Percentiles rank a stretch among this genome's conserved stretches.
Evolutionary conservation across 92 coral and sea anemone genomes (phyloP).

Genomic region (Palythoa heliodiscus): DNA sequence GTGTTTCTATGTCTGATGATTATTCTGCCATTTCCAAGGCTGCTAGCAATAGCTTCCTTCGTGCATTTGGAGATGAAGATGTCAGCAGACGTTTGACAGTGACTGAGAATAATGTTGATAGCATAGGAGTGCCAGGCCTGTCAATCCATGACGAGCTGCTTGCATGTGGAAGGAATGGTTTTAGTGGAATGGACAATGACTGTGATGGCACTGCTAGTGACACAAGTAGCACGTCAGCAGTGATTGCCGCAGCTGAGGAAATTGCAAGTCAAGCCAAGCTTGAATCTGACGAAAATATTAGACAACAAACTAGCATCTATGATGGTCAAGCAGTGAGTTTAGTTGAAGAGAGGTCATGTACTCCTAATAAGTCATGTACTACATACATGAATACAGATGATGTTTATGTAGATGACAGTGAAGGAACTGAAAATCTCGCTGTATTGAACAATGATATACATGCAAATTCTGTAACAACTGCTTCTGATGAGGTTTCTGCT

Average conservation of each 20-base stretch:
- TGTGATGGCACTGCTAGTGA: constrained; percentile 46
- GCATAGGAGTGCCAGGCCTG: constrained; percentile 1
- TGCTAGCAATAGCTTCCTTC: neutral
- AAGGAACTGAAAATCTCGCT: neutral
- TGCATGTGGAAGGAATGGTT: constrained; percentile 23
- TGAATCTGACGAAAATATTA: neutral
- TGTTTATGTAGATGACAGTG: neutral
- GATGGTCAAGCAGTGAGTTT: neutral
- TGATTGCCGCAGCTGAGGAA: constrained; percentile 83
- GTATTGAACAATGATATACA: neutral
- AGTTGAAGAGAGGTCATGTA: neutral
- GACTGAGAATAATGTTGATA: constrained; percentile 26
- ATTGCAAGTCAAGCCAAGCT: constrained; percentile 57
- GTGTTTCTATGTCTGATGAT: neutral
- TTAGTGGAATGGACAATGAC: constrained; percentile 30
- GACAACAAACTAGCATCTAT: neutral
- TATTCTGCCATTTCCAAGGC: neutral
- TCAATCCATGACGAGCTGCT: constrained; percentile 34
- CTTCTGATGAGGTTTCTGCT: neutral
- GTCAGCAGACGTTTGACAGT: constrained; percentile 37
- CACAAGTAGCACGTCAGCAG: constrained; percentile 70
- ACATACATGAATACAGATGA: neutral
- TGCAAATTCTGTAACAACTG: neutral
- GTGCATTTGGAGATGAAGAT: constrained; percentile 38
- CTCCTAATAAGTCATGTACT: neutral